Evolutionary conservation across 2,888 invertebrate genomes (phyloP).

Genomic region (Drosophila hamatofila): DNA sequence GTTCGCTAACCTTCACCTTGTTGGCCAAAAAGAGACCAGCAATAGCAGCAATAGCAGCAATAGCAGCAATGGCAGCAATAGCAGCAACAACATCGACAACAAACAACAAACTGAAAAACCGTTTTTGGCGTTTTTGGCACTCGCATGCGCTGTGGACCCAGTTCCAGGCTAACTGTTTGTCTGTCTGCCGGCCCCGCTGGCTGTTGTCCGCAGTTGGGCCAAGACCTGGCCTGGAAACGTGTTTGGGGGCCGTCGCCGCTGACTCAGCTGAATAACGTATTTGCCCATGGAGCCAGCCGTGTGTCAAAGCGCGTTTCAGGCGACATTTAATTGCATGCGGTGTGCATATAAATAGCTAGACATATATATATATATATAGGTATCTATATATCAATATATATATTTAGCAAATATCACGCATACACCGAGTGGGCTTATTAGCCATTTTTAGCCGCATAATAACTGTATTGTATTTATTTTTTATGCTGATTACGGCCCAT

Average conservation of each 20-base stretch:
- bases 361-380: not conserved
- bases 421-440: slow-evolving; percentile 65
- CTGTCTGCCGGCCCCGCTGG: slow-evolving; percentile 7
- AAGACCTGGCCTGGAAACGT: slow-evolving; percentile 68
- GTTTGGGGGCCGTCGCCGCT: slow-evolving; percentile 62
- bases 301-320: slow-evolving; percentile 44
- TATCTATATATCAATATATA: not conserved
- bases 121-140: slow-evolving; percentile 17
- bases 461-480: slow-evolving; percentile 21
- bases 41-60: slow-evolving; percentile 5
- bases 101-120: slow-evolving; percentile 18
- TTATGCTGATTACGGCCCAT: slow-evolving; percentile 29
- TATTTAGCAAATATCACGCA: slow-evolving; percentile 57
- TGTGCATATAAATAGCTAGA: slow-evolving; percentile 15
- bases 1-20: slow-evolving; percentile 72
- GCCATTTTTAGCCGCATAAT: slow-evolving; percentile 32
- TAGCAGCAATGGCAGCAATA: not conserved
- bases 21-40: slow-evolving; percentile 60
- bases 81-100: not conserved
- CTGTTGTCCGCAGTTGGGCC: slow-evolving; percentile 38
- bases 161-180: slow-evolving; percentile 43
- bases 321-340: slow-evolving; percentile 56
- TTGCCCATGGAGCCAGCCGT: slow-evolving; percentile 28
- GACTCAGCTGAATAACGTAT: slow-evolving; percentile 56
- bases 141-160: slow-evolving; percentile 58